Evolutionary conservation across 2,113 vertebrate species (phyloP).

Genomic region (Myanophis thanlyinensis): DNA sequence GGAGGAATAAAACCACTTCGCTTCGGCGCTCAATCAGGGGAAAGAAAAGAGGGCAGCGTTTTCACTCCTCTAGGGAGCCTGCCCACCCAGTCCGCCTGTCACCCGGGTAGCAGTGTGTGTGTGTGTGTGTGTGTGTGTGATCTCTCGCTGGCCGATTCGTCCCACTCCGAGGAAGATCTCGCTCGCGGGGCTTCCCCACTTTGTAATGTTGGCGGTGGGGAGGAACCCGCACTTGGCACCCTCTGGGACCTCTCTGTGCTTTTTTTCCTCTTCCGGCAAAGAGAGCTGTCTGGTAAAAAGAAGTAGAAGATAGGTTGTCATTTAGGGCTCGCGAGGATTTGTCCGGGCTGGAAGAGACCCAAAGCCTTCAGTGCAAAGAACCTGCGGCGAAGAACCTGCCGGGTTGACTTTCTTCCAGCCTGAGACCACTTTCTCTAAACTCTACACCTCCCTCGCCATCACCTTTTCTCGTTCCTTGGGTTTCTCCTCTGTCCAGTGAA

Average conservation of each 20-base stretch:
- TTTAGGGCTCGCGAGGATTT: neutral
- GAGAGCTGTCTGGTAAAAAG: neutral
- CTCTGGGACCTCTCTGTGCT: neutral
- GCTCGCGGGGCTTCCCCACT: neutral
- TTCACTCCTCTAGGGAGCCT: neutral
- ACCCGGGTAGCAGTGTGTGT: neutral
- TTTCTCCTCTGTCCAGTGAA: neutral
- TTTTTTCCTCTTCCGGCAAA: neutral
- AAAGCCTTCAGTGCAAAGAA: neutral
- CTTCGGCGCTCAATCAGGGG: neutral
- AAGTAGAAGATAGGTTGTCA: neutral
- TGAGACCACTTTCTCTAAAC: neutral
- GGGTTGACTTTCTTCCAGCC: no score
- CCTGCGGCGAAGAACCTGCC: rapidly evolving
- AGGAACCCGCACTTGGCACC: neutral
- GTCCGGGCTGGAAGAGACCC: neutral
- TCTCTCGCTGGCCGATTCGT: neutral
- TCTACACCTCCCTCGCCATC: neutral
- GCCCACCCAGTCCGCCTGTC: neutral
- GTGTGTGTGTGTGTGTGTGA: neutral
- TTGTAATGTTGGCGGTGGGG: neutral
- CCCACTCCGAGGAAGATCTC: no score
- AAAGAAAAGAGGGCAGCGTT: neutral
- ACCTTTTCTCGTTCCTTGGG: neutral
- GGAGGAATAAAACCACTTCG: neutral